A percentile compares a stretch with the other conserved stretches of the same genome.
Evolutionary conservation across 2,888 invertebrate genomes (phyloP).

Genomic region (Uloborus plumipes): DNA sequence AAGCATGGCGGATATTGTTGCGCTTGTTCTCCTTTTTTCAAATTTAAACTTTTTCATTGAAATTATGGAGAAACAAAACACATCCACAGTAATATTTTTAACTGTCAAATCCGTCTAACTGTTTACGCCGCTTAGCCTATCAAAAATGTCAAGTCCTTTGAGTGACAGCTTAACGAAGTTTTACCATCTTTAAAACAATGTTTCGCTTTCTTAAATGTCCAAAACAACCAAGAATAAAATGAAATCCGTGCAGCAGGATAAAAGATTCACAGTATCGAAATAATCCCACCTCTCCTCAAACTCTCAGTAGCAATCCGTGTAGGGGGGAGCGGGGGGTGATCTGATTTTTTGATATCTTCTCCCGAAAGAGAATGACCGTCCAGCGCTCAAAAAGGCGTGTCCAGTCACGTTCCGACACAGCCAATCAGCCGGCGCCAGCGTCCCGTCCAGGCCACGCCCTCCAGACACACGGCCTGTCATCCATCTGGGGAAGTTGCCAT

Average conservation of each 20-base stretch:
- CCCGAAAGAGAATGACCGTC: conserved; percentile 14
- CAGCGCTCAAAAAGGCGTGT: conserved; percentile 50
- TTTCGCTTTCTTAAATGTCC: too few relatives aligned
- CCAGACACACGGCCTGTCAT: conserved; percentile 62
- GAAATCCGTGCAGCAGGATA: conserved; percentile 53
- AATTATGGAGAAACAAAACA: too few relatives aligned
- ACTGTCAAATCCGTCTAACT: too few relatives aligned
- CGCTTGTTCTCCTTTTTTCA: too few relatives aligned
- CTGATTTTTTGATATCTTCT: conserved; percentile 42
- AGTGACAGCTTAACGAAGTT: too few relatives aligned
- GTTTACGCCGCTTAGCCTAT: too few relatives aligned
- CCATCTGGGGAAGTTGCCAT: conserved; percentile 57
- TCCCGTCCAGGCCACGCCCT: conserved; percentile 46
- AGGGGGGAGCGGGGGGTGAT: background rate
- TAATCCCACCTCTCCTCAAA: background rate
- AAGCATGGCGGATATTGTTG: too few relatives aligned
- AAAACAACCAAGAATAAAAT: background rate
- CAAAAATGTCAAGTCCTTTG: too few relatives aligned
- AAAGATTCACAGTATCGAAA: conserved; percentile 41
- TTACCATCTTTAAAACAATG: too few relatives aligned
- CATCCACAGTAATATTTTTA: too few relatives aligned
- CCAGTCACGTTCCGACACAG: conserved; percentile 57
- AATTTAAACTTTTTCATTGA: too few relatives aligned
- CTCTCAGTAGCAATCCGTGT: conserved; percentile 5
- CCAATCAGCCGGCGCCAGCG: conserved; percentile 54